phyloP scores from a whole-genome alignment of 2,113 vertebrate genomes.

The Zootoca vivipara region DNA sequence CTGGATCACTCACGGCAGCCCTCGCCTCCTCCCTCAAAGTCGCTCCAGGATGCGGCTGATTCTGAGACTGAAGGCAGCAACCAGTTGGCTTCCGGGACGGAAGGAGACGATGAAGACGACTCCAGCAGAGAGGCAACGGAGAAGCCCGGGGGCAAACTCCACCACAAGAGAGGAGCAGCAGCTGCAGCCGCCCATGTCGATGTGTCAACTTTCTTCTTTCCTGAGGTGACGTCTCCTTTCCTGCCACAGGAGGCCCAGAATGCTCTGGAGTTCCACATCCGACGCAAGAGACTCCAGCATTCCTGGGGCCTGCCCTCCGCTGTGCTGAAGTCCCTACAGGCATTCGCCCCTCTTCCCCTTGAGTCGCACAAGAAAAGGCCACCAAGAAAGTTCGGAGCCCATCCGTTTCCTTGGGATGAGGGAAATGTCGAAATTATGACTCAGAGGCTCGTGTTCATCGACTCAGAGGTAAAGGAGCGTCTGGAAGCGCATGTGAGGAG shows the following conservation, averaged over 20 bases:
- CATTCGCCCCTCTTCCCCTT: background rate
- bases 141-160: background rate
- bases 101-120: background rate
- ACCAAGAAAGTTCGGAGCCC: too few relatives aligned
- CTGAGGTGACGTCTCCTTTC: background rate
- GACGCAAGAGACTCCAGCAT: background rate
- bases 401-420: background rate
- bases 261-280: background rate
- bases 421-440: background rate
- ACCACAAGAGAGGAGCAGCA: background rate
- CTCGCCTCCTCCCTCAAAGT: background rate
- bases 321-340: background rate
- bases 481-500: background rate
- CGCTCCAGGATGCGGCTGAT: background rate
- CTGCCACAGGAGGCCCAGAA: background rate
- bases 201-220: background rate
- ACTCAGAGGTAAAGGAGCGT: background rate
- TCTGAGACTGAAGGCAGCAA: too few relatives aligned
- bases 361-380: background rate
- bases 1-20: background rate
- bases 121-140: background rate
- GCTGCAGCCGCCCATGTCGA: background rate
- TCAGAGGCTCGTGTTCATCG: background rate
- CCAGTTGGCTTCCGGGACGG: background rate
- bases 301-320: background rate